These are phyloP conservation scores for Patiria pectinifera DNA, from an alignment of 53 echinoderm and acorn worm genomes.

Conservation along the genomic window DNA sequence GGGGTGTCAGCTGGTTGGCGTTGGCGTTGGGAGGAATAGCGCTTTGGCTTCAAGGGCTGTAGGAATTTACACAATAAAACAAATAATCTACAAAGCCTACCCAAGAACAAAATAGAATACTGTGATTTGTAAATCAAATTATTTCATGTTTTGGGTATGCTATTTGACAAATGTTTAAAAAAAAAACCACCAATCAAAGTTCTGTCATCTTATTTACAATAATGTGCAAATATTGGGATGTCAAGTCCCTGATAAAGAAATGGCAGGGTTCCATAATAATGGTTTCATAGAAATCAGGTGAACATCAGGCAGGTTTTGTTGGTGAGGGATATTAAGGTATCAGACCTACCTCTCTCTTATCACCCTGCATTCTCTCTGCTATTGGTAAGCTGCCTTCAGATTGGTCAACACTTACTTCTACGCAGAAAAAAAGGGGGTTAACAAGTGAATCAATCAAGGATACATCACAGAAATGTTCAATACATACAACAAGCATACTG, in stretches of 20 bases:
- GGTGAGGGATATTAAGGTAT: background rate
- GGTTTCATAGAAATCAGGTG: too few relatives aligned
- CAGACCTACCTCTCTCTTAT: conserved; percentile 63
- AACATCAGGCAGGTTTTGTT: background rate
- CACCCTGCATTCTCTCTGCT: conserved; percentile 9
- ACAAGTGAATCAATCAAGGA: background rate
- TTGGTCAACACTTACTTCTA: conserved; percentile 7
- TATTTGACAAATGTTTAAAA: too few relatives aligned
- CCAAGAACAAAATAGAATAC: too few relatives aligned
- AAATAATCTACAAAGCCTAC: background rate
- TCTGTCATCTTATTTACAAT: too few relatives aligned
- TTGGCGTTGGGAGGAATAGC: conserved; percentile 94
- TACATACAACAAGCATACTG: too few relatives aligned
- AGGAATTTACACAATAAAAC: background rate
- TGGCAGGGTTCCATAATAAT: too few relatives aligned
- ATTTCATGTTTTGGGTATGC: too few relatives aligned
- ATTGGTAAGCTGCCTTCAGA: background rate
- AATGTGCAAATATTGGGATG: too few relatives aligned
- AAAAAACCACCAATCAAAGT: too few relatives aligned
- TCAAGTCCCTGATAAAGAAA: too few relatives aligned
- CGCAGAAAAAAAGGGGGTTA: background rate
- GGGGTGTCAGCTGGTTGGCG: conserved; percentile 57
- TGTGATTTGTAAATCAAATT: too few relatives aligned
- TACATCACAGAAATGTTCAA: background rate
- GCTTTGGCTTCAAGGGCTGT: conserved; percentile 74